Base-by-base conservation (phyloP, 2,113 vertebrate genomes). In the Cranoglanis bouderius region DNA sequence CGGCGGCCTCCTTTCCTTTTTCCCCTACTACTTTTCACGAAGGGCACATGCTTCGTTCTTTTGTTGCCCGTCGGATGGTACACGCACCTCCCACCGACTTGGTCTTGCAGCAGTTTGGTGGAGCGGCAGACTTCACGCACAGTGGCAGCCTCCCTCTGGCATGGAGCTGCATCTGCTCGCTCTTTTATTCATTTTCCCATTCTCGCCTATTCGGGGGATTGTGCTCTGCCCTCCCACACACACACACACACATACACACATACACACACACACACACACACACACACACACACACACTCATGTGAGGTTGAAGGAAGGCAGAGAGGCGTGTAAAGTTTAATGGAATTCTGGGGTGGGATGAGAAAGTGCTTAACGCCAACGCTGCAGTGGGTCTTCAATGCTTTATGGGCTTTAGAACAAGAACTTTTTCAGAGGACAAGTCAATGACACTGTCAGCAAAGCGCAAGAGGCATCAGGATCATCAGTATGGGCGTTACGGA, bases 101-200 rank as follows among this genome's bases (percentile, higher is more conserved):
- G 95, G 97, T 98, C 97, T 86, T 97, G 97, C 97, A 98, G 97
- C 98, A 98, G 97, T 99, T 99, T 98, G 98, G 97, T 98, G 97
- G 97, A 95, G 96, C 96, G 96, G 84, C 98, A 97, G 97, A 98
- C 98, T 98, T 98, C 96, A 94, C 97, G 97, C 96, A 96, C 97
- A 95, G 96, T 90, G 88, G 90, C 90, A 88, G 88, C 90, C 96
- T 97, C 97, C 98, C 98, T 99, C 98, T 99, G 98, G 98, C 98
- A 96, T 97, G 97, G 97, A 96, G 96, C 95, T 97, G 97, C 98
- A 99, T 99, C 98, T 99, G 98, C 97, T 99, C 97, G 95, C 97
- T 97, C 98, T 97, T 98, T 98, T 99, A 98, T 98, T 99, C 98
- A 99, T 99, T 98, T 98, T 98, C 97, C 97, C 97, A 97, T 98